Conservation (phyloP, 2,797 vertebrate genomes). For the Phoebastria nigripes region DNA sequence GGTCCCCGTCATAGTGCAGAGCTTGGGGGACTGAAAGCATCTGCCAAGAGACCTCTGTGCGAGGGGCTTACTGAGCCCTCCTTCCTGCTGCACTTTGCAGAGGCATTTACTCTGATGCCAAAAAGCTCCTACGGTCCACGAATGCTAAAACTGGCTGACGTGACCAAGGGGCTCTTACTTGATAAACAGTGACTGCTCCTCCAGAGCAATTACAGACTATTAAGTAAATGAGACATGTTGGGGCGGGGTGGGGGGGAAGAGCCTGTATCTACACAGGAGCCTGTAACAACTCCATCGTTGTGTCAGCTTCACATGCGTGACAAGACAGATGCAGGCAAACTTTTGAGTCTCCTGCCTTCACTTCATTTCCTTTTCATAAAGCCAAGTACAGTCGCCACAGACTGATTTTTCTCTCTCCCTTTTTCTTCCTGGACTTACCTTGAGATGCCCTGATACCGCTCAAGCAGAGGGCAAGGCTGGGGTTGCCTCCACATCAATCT, state of each 20-base stretch:
- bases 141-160: background rate
- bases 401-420: background rate
- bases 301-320: background rate
- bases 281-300: background rate
- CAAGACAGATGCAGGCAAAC: background rate
- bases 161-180: background rate
- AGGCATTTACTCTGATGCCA: background rate
- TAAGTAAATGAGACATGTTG: conserved; percentile 25
- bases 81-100: background rate
- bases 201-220: conserved; percentile 9
- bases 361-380: conserved; percentile 22
- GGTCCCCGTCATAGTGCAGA: background rate
- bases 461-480: background rate
- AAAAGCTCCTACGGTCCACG: background rate
- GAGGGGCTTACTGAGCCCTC: background rate
- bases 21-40: background rate
- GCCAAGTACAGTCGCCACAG: background rate
- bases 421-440: background rate
- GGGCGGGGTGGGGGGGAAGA: background rate
- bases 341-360: background rate
- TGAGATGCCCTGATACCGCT: background rate
- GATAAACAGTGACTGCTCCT: background rate
- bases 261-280: background rate
- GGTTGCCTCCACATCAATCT: background rate
- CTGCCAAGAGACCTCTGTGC: background rate